Evolutionary conservation across 2,888 invertebrate genomes (phyloP), one percentile per base, ranked within the genome.

Genomic region (Callyntrura guangdongensis): DNA sequence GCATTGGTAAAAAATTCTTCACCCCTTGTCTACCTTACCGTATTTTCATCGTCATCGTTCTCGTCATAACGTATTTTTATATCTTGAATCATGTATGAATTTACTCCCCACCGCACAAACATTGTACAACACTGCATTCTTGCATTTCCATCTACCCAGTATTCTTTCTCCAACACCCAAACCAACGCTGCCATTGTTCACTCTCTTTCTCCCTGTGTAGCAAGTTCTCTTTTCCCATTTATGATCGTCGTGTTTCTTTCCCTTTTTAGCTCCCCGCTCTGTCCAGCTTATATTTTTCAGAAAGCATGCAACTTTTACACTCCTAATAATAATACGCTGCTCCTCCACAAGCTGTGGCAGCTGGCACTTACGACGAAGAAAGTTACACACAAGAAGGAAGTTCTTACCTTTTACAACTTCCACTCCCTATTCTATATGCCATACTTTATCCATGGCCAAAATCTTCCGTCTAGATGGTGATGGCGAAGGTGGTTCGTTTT

Each of bases 11-110:
- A 36, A 36, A n/a, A 72, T 47, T 49, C 9, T 74, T 20, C 47
- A 5, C 49, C 20, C 22, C 45, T 72, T 45, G 12, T 74, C 64
- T 64, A 86, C 86, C 77, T 86, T 36, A 64, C 61, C 53, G 9
- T 67, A 81, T 81, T 27, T 72, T 47, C 45, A 67, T 49, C n/a
- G 12, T 53, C 53, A 45, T 53, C 53, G 17, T 25, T 56, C 9
- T 85, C 56, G 14, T 85, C 64, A 86, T 77, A 72, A 22, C 72
- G 36, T n/a, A 49, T 74, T 79, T 79, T 69, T 69, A 69, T 56
- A 69, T 56, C 84, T 53, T 8, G 27, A 36, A 84, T 69, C 56
- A 53, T 85, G 6, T 56, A 12, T 49, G 64, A 6, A 36, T 36
- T 36, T 36, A 36, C 36, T 36, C 36, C 36, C 36, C 36, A 36